Conservation (phyloP, 2,113 vertebrate species). For the Gadus macrocephalus region DNA sequence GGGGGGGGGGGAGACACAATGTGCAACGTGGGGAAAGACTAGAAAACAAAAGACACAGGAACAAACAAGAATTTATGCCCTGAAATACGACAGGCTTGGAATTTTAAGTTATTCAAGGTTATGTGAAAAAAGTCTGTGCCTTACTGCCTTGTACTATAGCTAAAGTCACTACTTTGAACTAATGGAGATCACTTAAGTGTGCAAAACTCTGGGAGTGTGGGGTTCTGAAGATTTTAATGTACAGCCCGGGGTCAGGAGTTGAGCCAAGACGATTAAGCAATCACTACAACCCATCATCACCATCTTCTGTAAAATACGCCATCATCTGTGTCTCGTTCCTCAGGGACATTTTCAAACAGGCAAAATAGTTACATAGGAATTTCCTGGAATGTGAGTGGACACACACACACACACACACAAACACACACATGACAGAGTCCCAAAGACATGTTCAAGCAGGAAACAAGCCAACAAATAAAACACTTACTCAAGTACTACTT, state of each 20-base stretch:
- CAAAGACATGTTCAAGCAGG: conserved; percentile 52
- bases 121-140: conserved; percentile 10
- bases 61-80: conserved; percentile 53
- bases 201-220: neutral
- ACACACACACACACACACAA: neutral
- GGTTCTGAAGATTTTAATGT: conserved; percentile 1
- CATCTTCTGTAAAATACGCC: neutral
- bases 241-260: neutral
- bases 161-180: neutral
- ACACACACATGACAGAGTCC: neutral
- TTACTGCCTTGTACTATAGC: conserved; percentile 9
- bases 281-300: no score
- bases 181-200: no score
- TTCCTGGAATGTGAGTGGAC: conserved; percentile 65
- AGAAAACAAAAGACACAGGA: conserved; percentile 49
- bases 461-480: conserved; percentile 8
- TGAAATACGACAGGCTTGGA: conserved; percentile 36
- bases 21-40: conserved; percentile 24
- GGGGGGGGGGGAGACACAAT: conserved; percentile 29
- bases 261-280: no score
- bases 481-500: neutral
- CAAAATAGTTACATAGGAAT: conserved; percentile 57
- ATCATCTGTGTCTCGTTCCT: conserved; percentile 17
- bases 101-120: conserved; percentile 6
- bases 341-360: conserved; percentile 24